These are phyloP conservation scores for Microcebus tavaratra DNA, from an alignment of 2,113 vertebrate species.

Conservation along the genomic window DNA sequence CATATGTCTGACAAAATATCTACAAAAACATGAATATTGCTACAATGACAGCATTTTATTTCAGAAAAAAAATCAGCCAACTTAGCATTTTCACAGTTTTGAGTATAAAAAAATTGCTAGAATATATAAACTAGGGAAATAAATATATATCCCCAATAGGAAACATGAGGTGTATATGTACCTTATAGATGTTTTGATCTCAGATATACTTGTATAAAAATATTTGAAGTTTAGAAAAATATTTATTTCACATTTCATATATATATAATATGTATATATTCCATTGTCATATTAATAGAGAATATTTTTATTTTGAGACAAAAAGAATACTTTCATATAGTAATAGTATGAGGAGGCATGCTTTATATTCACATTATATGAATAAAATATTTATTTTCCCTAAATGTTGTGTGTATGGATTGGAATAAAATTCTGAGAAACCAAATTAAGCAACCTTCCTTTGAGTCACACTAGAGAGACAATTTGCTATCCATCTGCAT, in stretches of 20 bases:
- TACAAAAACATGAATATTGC: not conserved
- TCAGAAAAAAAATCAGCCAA: not conserved
- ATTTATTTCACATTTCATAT: not conserved
- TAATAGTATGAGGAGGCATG: not conserved
- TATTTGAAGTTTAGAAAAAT: not conserved
- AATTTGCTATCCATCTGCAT: not conserved
- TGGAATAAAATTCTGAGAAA: not conserved
- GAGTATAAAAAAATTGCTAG: not conserved
- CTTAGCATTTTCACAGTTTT: not conserved
- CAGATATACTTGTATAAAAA: not conserved
- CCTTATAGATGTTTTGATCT: not conserved
- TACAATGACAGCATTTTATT: not conserved
- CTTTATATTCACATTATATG: not conserved
- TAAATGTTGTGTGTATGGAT: not conserved
- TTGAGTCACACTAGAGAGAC: not conserved
- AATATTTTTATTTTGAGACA: not conserved
- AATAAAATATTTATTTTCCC: slow-evolving; percentile 19
- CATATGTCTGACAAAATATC: not conserved
- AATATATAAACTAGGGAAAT: not conserved
- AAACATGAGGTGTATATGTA: not conserved
- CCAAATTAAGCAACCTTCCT: not conserved
- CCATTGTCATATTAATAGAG: not conserved
- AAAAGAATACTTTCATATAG: not conserved
- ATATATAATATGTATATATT: not conserved
- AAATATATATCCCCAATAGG: not conserved